A percentile compares a stretch with the other conserved stretches of the same genome.
phyloP scores from a whole-genome alignment of 2,888 invertebrate genomes.

The Phalera bucephala region DNA sequence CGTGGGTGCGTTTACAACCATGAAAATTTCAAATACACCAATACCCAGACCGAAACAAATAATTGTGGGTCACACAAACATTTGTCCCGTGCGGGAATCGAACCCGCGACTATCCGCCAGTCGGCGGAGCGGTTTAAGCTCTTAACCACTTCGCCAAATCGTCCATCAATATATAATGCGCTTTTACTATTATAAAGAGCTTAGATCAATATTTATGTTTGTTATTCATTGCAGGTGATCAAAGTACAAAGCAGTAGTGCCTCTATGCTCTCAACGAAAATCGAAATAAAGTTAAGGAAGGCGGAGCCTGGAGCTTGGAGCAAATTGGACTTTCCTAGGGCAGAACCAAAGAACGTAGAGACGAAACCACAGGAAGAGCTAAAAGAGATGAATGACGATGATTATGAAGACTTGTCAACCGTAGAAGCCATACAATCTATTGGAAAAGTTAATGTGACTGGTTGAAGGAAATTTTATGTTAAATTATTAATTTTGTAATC shows the following conservation, averaged over 20 bases:
- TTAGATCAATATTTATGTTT: too few species aligned
- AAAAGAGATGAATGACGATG: slow-evolving; percentile 66
- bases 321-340: slow-evolving; percentile 86
- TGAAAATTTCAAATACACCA: too few species aligned
- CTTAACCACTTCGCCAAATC: too few species aligned
- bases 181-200: too few species aligned
- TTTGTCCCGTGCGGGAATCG: too few species aligned
- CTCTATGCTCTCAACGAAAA: slow-evolving; percentile 93
- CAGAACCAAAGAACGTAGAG: slow-evolving; percentile 41
- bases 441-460: slow-evolving; percentile 67
- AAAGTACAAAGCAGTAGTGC: slow-evolving; percentile 87
- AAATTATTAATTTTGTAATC: slow-evolving; percentile 5
- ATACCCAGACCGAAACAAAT: too few species aligned
- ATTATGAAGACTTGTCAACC: slow-evolving; percentile 89
- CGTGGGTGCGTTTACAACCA: too few species aligned
- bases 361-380: slow-evolving; percentile 27
- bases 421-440: slow-evolving; percentile 79
- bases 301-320: slow-evolving; percentile 93
- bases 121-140: too few species aligned
- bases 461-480: slow-evolving; percentile 22
- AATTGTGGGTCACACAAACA: too few species aligned
- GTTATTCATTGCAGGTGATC: slow-evolving; percentile 89
- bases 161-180: too few species aligned
- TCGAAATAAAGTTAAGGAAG: slow-evolving; percentile 96
- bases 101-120: too few species aligned